Base-by-base conservation (phyloP, 2,888 invertebrate genomes). In the Ophion slaviceki region DNA sequence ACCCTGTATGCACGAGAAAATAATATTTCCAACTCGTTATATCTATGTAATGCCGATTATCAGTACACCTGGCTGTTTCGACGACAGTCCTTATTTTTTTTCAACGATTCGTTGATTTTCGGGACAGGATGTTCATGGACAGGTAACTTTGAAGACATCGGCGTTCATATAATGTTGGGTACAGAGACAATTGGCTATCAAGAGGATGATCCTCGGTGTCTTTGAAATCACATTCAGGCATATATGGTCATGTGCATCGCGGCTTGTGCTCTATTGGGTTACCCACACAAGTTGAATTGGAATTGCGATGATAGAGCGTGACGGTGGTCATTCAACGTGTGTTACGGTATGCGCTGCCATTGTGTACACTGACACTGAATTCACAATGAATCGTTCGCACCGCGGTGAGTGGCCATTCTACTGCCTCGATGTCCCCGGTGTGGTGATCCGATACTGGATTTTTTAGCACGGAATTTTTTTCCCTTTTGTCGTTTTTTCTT, bases 281-380 rank as follows among this genome's bases (percentile, higher is more conserved):
- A 53, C 77, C 76, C 82, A 70, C 76, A 82, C 70, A 72, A 64
- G 71, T 77, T 82, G 61, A 59, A 75, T 64, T 45, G 72, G 71
- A 76, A 77, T 70, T 79, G 74, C 79, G 68, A 83, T 75, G 79
- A 74, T 74, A 62, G 72, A 79, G 68, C 64, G 83, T 83, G 74
- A 83, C 70, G 83, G 61, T 79, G 74, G 79, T 83, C 83, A 70
- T 83, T 79, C 83, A 79, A 79, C 79, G 74, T 79, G 83, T 70
- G 83, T 83, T 83, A 83, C 74, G 80, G 74, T 80, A 72, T 83
- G 78, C 72, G 59, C 45, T 74, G 83, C 83, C 74, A 83, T 83
- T 83, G 83, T 83, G 70, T 83, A 28, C 79, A 79, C 83, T 79
- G 83, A 83, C 79, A 79, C 79, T 79, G 83, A 83, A 83, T 83